Evolutionary conservation across 2,113 vertebrate species (phyloP), one percentile per base, ranked within the genome.

Genomic region (Vimba vimba): DNA sequence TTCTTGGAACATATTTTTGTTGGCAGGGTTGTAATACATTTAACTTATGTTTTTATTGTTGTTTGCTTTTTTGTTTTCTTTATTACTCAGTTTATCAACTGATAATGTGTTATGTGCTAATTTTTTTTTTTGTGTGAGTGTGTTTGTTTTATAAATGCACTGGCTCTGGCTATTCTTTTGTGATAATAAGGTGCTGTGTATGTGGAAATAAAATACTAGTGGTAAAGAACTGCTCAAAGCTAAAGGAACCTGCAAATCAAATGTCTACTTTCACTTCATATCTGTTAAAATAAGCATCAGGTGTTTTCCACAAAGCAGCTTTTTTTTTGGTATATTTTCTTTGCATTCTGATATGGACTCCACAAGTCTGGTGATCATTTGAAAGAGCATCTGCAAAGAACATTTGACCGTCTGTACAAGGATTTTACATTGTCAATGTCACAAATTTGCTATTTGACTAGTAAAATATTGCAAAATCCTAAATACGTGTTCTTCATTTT

Each of bases 251-350:
- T 57, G 55, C 55, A 57, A 57, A 57, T 25, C n/a, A 64, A 64
- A 64, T 27, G 25, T 64, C 60, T 12, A 36, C 73, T 75, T 75
- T 75, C 43, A 75, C 43, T 75, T 75, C 71, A 25, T 47, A 8
- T 75, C 39, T 75, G 43, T 25, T 50, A 4, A 75, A 75, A 75
- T 75, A 75, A 75, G 73, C 71, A 75, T 11, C 43, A 75, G 43
- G 73, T 75, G 73, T 75, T 75, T 75, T 75, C 73, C 43, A 75
- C n/a, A 50, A 75, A 45, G 43, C 1, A 15, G 73, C 73, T 75
- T 75, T 15, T 15, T 27, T 27, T 75, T 75, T 13, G 36, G 69
- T 71, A 73, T 73, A 43, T 73, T 73, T 73, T n/a, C 36, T 75
- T n/a, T 47, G n/a, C n/a, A 47, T 47, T 75, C 39, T 74, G 71